Evolutionary conservation across 1,140 invertebrate genomes (phyloP), one percentile per base, ranked within the genome.

Genomic region (Acarapis woodi): DNA sequence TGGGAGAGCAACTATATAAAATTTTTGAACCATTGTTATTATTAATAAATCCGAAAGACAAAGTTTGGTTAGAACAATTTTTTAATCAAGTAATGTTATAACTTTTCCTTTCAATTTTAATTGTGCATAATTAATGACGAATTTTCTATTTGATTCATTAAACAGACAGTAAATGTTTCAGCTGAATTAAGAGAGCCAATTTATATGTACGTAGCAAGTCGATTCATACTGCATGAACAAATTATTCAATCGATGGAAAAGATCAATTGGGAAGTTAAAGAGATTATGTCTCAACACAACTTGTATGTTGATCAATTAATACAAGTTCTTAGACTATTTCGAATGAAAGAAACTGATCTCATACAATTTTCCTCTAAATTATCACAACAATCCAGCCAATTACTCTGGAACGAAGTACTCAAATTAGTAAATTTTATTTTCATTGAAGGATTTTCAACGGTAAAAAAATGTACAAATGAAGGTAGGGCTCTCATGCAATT

Each of bases 401-500:
- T 68, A 0, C 52, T 94, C 5, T 96, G 85, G 85, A 68, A 78
- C 48, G 73, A 73, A 52, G 67, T 82, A 32, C 67, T 82, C 0
- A 68, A 73, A 51, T 67, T 80, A 33, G 64, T 78, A 12, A 73
- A 77, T 22, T 68, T 73, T 48, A 68, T 75, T 6, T 62, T 96
- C 42, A 79, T 96, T 0, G 83, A 94, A 62, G 87, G 87, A 8
- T 45, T 41, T 40, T 44, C 44, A 4, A 36, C 32, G 22, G 75
- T 75, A 1, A 79, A 74, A 45, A 90, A 88, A 53, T 97, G 90
- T 59, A 80, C 82, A 0, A 85, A 85, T 45, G 85, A 82, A 44
- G 90, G 90, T 1, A 58, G 88, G 41, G 88, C 80, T 0, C 53
- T 96, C 3, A 97, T 97, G 88, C 85, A 93, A 52, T 59, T 97